Base-by-base conservation (phyloP, 2,797 vertebrate genomes). In the Muraenolepis orangiensis region DNA sequence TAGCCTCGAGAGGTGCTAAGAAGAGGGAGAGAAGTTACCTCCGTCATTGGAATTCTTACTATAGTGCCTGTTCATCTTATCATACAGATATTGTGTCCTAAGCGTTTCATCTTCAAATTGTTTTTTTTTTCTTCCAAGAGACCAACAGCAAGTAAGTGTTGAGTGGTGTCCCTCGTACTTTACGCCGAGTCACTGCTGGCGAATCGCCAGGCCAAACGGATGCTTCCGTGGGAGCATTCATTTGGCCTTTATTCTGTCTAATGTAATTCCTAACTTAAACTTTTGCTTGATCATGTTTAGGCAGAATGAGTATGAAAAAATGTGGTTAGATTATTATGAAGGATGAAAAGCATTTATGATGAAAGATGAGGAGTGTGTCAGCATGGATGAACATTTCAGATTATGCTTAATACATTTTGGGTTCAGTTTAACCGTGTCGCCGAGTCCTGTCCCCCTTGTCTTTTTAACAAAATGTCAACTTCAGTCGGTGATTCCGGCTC, bases 1-100 rank as follows among this genome's bases (percentile, higher is more conserved):
- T 46, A 70, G 31, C 36, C 30, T 79, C 26, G 51, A 28, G 77
- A 66, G 78, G 78, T 73, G 78, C 78, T 81, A 75, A 73, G 40
- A 29, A 64, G 72, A 66, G 71, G 86, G 80, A n/a, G 72, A 70
- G 80, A 72, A 74, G 30, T 36, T 68, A 26, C 77, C 73, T 69
- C 72, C 79, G 85, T 87, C 80, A 86, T 88, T 81, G 84, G 81
- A n/a, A 85, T 78, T 79, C 84, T 90, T 82, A 91, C 87, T 84
- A 84, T 88, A 90, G 91, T 91, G 91, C 92, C 91, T 92, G 81
- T 90, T 91, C 83, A 87, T 86, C 85, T 76, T 74, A 74, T 72
- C 74, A 84, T 89, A 75, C 29, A 4, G 76, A 85, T 74, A 77
- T 83, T 32, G 68, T 78, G 73, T 83, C 73, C 78, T 76, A 70